Evolutionary conservation across 30 jellyfish, hydroid and myxozoan species (phyloP), one percentile per base, ranked within the genome.

Genomic region (Nemopilema nomurai): DNA sequence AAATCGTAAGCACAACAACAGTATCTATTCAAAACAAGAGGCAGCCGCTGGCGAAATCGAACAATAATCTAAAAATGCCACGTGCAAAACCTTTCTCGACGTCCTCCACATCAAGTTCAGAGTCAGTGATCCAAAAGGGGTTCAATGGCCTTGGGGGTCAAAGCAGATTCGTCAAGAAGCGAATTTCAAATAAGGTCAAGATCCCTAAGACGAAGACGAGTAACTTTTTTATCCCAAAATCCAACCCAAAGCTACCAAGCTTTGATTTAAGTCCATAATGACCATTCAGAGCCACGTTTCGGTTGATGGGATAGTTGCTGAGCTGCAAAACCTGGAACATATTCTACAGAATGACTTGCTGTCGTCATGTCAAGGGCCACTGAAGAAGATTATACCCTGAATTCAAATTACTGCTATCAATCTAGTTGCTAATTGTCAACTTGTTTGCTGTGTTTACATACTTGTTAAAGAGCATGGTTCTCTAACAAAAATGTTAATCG

Each of bases 61-160:
- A 52, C 28, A 77, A 31, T 28, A 20, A 28, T 1, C 67, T 50
- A 8, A 77, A 67, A 20, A 9, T 32, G 41, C 20, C 41, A 24
- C 1, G 51, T 13, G 3, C 77, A 21, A 21, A 21, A 67, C 67
- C 82, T 1, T 1, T 66, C 1, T 26, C 82, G 7, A 29, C 29
- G 6, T 9, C 85, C 13, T 17, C 25, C 1, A 65, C 90, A 13
- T 80, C 90, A 18, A 21, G 82, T 0, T 23, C 57, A 18, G 49
- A 32, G 27, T 81, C 90, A 6, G 90, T 67, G 24, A 62, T 80
- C 13, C 90, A 80, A 72, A 80, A 80, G 52, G 90, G 90, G 23
- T 80, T 65, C 74, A 80, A 80, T 52, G 90, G 90, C 16, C 90
- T 80, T 31, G 90, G 90, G 6, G 90, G 90, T 8, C 90, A 80